Base-by-base conservation (phyloP, 1,140 invertebrate genomes). In the Drosophila micromelanica region DNA sequence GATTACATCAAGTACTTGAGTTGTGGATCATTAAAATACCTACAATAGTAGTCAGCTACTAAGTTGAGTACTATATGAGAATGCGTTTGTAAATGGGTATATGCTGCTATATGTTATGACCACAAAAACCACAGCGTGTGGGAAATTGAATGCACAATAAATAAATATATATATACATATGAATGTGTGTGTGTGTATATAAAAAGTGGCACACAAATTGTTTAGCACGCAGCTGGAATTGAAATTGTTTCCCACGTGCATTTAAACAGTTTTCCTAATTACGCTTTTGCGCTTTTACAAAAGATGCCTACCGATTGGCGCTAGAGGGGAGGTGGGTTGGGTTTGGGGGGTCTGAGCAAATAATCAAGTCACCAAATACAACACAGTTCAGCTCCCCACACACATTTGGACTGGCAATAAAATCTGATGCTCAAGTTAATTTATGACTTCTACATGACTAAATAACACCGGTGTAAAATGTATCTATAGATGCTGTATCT, bases 391-490 rank as follows among this genome's bases (percentile, higher is more conserved):
- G 32, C 20, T 13, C 17, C 57, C 20, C 35, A 12, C 48, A 17
- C 30, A 32, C 49, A 23, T 30, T 54, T 8, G 49, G 38, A 56
- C n/a, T 60, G 70, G 38, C 46, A 30, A 74, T 81, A 74, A 76
- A 74, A 61, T 72, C 43, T 20, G 42, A 40, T 49, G 52, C 42
- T 60, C 65, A 46, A 32, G 12, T 51, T 78, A 78, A 82, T 82
- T 82, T 82, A 82, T 74, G 79, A 23, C 42, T 27, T 67, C 60
- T 82, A 65, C 65, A 63, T 63, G 69, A 67, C 35, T 64, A 54
- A 76, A 60, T 77, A 43, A 51, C 65, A 62, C 20, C 42, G 38
- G 23, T 59, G 59, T 59, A 51, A 49, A 49, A 51, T 65, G 49
- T 61, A 72, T 72, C 54, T 72, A 51, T 35, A 46, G 35, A 55